phyloP scores from a whole-genome alignment of 2,113 vertebrate genomes.

The human (Homo sapiens) region GRCh38 chr15:68316001-68316500 shows the following conservation, averaged over 20 bases:
- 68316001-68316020: neutral
- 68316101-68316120: neutral
- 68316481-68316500: neutral
- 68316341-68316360: neutral
- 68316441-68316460: neutral
- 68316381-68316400: neutral
- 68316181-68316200: neutral
- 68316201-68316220: neutral
- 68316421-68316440: neutral
- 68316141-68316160: rapidly evolving
- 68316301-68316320: neutral
- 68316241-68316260: neutral
- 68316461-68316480: neutral
- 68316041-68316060: neutral
- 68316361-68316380: neutral
- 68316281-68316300: neutral
- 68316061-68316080: neutral
- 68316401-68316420: neutral
- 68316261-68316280: neutral
- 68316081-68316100: neutral
- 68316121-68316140: neutral
- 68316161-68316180: neutral
- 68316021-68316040: neutral
- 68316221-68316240: neutral
- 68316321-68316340: neutral